These are phyloP conservation scores for Apeira syringaria DNA, from an alignment of 2,888 invertebrate species.

Conservation along the genomic window DNA sequence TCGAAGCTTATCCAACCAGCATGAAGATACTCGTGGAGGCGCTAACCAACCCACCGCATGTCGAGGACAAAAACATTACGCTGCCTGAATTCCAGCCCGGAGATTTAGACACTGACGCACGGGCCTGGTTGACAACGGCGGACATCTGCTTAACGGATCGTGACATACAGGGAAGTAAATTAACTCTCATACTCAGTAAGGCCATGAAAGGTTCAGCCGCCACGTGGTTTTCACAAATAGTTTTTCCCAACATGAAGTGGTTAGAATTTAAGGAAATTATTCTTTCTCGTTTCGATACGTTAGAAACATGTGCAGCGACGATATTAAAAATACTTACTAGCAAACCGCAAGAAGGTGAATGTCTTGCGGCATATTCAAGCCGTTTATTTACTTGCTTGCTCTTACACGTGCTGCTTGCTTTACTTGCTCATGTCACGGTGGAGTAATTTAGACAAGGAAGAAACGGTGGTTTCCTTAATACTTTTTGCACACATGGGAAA, in stretches of 20 bases:
- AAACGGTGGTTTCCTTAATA: constrained; percentile 1
- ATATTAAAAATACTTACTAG: background rate
- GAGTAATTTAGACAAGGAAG: background rate
- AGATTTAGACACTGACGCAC: constrained; percentile 15
- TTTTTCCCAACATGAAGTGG: constrained; percentile 9
- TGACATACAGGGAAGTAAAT: constrained; percentile 7
- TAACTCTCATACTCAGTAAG: constrained; percentile 19
- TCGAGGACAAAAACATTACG: background rate
- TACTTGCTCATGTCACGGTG: constrained; percentile 4
- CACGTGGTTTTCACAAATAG: constrained; percentile 21
- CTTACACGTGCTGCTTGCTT: too few species aligned
- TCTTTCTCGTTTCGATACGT: constrained; percentile 8
- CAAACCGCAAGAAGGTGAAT: background rate
- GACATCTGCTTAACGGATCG: constrained; percentile 22
- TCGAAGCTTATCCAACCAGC: background rate
- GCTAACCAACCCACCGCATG: constrained; percentile 23
- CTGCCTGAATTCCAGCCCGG: constrained; percentile 20
- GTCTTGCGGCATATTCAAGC: constrained; percentile 1
- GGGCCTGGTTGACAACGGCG: constrained; percentile 21
- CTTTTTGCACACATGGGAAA: constrained; percentile 2
- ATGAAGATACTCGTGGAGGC: constrained; percentile 5
- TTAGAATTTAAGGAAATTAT: constrained; percentile 7
- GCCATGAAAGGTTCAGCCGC: constrained; percentile 14
- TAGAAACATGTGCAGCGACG: constrained; percentile 9
- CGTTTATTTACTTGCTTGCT: constrained; percentile 4